phyloP scores from a whole-genome alignment of 2,797 vertebrate species.

The Sebastes flavidus region DNA sequence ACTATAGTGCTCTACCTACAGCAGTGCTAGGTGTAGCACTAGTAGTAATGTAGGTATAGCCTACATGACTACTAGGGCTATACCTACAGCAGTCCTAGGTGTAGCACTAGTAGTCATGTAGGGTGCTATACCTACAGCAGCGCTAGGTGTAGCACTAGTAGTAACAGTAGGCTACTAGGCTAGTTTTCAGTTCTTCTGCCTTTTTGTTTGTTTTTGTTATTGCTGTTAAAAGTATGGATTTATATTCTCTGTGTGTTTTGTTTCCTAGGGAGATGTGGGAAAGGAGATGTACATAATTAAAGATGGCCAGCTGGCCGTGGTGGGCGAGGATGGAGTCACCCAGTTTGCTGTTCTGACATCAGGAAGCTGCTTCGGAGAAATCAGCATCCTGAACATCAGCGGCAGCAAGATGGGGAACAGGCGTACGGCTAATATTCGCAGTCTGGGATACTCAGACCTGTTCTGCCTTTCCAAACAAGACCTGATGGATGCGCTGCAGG shows the following conservation, averaged over 20 bases:
- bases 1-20: no score
- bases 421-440: slow-evolving; percentile 93
- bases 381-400: slow-evolving; percentile 96
- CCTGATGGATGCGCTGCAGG: slow-evolving; percentile 92
- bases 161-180: not conserved
- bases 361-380: slow-evolving; percentile 96
- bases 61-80: no score
- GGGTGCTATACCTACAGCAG: no score
- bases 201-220: not conserved
- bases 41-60: no score
- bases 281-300: slow-evolving; percentile 99
- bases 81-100: no score
- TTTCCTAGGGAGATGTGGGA: slow-evolving; percentile 88
- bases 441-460: slow-evolving; percentile 95
- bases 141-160: no score
- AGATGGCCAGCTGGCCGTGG: slow-evolving; percentile 92
- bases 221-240: not conserved
- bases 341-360: slow-evolving; percentile 91
- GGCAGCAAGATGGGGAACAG: slow-evolving; percentile 97
- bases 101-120: no score
- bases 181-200: not conserved
- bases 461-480: slow-evolving; percentile 97
- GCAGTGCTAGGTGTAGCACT: no score
- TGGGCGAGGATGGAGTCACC: slow-evolving; percentile 90
- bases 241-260: not conserved